phyloP scores from a whole-genome alignment of 2,888 invertebrate species.

The Agrochola lota region DNA sequence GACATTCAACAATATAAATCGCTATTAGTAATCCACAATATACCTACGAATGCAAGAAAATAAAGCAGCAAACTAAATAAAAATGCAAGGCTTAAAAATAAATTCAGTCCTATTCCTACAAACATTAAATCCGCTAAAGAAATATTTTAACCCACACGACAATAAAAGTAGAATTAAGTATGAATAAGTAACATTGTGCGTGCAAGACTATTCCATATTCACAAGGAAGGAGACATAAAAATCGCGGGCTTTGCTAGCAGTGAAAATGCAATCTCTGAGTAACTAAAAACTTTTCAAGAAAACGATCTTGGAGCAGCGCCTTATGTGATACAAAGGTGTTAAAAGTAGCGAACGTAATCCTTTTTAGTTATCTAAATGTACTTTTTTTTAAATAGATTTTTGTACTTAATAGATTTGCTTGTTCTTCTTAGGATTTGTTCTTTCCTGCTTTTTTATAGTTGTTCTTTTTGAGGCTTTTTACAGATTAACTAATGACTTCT shows the following conservation, averaged over 20 bases:
- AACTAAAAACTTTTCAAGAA: slow-evolving; percentile 81
- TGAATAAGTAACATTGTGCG: slow-evolving; percentile 59
- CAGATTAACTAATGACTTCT: not conserved
- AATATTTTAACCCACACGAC: slow-evolving; percentile 41
- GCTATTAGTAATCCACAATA: not conserved
- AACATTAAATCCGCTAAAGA: slow-evolving; percentile 35
- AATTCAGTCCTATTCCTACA: slow-evolving; percentile 11
- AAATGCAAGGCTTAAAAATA: slow-evolving; percentile 1
- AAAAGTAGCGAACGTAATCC: slow-evolving; percentile 23
- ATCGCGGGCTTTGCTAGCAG: slow-evolving; percentile 72
- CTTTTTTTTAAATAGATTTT: not conserved
- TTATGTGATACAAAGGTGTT: slow-evolving; percentile 54
- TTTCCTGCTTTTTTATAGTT: not conserved
- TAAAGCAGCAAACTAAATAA: not conserved
- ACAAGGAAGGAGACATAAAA: slow-evolving; percentile 69
- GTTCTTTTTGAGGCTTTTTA: not conserved
- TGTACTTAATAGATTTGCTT: not conserved
- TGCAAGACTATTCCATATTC: slow-evolving; percentile 67
- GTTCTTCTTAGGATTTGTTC: not conserved
- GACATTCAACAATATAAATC: not conserved
- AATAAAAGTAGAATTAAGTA: slow-evolving; percentile 56
- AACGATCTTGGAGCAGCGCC: slow-evolving; percentile 73
- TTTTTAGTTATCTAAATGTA: slow-evolving; percentile 3
- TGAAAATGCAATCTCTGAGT: slow-evolving; percentile 80
- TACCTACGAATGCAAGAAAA: not conserved